A percentile compares a stretch with the other conserved stretches of the same genome.
Evolutionary conservation across 2,113 vertebrate species (phyloP).

Genomic region (Gymnogyps californianus): DNA sequence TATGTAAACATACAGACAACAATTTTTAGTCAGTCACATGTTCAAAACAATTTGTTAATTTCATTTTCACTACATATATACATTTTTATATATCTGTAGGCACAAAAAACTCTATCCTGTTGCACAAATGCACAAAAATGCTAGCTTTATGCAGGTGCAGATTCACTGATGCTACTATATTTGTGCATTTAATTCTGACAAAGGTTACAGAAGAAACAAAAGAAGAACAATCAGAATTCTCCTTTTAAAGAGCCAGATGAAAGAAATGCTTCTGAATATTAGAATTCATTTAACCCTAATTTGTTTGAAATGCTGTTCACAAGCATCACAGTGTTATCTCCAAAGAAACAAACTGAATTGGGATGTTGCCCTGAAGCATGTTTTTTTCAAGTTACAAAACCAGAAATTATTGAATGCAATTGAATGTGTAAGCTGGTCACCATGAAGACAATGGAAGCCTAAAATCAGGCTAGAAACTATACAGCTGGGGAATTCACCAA

Average conservation of each 20-base stretch:
- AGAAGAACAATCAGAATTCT: not conserved
- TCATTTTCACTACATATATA: not conserved
- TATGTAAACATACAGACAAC: not conserved
- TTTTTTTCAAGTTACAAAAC: not conserved
- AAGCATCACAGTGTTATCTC: not conserved
- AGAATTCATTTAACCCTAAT: not conserved
- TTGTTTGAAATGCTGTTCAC: not conserved
- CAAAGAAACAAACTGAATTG: not conserved
- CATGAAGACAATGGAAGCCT: not conserved
- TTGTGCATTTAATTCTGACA: not conserved
- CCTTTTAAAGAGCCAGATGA: not conserved
- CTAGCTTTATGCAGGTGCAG: not conserved
- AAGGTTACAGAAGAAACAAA: not conserved
- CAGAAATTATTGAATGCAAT: not conserved
- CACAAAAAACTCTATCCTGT: accelerated
- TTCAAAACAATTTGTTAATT: not conserved
- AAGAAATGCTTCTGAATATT: not conserved
- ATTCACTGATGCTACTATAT: too few relatives aligned
- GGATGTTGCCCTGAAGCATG: not conserved
- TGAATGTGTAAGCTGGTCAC: not conserved
- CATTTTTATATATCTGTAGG: not conserved
- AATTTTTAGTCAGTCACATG: not conserved
- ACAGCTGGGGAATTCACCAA: not conserved
- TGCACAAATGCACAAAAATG: not conserved
- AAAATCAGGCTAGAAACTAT: not conserved